A percentile compares a stretch with the other conserved stretches of the same genome.
Conservation (phyloP, 2,888 invertebrate genomes). For the Cheilosia urbana region DNA sequence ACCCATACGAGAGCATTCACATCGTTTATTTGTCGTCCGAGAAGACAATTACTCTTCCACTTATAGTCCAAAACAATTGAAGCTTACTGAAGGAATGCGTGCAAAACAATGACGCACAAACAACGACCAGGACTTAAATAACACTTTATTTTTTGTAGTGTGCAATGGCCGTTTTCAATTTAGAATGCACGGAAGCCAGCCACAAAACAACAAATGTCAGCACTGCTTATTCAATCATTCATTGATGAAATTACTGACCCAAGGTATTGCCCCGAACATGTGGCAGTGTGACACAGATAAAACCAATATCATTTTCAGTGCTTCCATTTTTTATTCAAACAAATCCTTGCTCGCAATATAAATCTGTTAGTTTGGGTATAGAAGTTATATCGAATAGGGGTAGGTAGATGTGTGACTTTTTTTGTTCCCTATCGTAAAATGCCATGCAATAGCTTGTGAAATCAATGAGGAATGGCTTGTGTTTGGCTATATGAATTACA, state of each 20-base stretch:
- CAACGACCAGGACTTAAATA: conserved; percentile 18
- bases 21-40: neutral
- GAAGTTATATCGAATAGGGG: neutral
- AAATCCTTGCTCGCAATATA: conserved; percentile 3
- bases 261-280: conserved; percentile 42
- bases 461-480: neutral
- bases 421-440: neutral
- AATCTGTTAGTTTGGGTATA: neutral
- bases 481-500: neutral
- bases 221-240: conserved; percentile 57
- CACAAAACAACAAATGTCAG: conserved; percentile 35
- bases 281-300: conserved; percentile 31
- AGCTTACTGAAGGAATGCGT: conserved; percentile 60
- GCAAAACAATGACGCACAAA: conserved; percentile 46
- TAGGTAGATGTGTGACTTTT: neutral
- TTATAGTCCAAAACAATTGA: conserved; percentile 51
- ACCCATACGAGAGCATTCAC: neutral
- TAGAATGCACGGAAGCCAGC: conserved; percentile 36
- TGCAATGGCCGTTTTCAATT: conserved; percentile 47
- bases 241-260: conserved; percentile 63
- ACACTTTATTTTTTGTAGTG: conserved; percentile 35
- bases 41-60: conserved; percentile 56
- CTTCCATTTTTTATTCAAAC: neutral
- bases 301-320: conserved; percentile 18
- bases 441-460: conserved; percentile 12